These are phyloP conservation scores for Macropis europaea DNA, from an alignment of 2,888 invertebrate species.

Conservation along the genomic window DNA sequence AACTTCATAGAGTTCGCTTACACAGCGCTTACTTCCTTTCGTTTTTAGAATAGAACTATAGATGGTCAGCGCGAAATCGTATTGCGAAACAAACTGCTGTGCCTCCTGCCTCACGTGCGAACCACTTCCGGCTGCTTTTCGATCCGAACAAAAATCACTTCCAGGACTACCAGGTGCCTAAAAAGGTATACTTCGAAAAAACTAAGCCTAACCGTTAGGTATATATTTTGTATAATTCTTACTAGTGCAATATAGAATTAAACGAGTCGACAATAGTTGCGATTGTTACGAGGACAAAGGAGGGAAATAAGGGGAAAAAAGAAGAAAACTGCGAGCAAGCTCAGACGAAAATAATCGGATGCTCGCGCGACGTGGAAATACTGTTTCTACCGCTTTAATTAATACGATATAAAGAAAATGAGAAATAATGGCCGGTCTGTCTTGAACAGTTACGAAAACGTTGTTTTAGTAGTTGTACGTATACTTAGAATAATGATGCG, in stretches of 20 bases:
- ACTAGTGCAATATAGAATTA: conserved; percentile 59
- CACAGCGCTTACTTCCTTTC: conserved; percentile 58
- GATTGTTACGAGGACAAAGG: conserved; percentile 16
- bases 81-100: conserved; percentile 57
- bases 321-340: not conserved
- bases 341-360: not conserved
- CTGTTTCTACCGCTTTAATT: conserved; percentile 14
- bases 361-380: conserved; percentile 10
- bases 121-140: conserved; percentile 42
- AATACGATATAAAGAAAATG: not conserved
- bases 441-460: conserved; percentile 7
- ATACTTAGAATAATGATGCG: conserved; percentile 17
- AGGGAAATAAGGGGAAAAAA: not conserved
- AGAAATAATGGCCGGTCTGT: conserved; percentile 16
- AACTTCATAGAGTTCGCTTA: conserved; percentile 53
- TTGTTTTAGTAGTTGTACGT: conserved; percentile 1
- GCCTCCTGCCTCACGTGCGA: conserved; percentile 65
- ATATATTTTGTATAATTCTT: conserved; percentile 62
- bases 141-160: conserved; percentile 46
- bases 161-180: conserved; percentile 54
- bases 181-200: conserved; percentile 49
- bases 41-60: conserved; percentile 49
- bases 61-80: conserved; percentile 44
- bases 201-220: conserved; percentile 58
- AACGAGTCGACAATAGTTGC: conserved; percentile 55